Base-by-base conservation (phyloP, 2,888 invertebrate species). In the Yponomeuta malinellus region DNA sequence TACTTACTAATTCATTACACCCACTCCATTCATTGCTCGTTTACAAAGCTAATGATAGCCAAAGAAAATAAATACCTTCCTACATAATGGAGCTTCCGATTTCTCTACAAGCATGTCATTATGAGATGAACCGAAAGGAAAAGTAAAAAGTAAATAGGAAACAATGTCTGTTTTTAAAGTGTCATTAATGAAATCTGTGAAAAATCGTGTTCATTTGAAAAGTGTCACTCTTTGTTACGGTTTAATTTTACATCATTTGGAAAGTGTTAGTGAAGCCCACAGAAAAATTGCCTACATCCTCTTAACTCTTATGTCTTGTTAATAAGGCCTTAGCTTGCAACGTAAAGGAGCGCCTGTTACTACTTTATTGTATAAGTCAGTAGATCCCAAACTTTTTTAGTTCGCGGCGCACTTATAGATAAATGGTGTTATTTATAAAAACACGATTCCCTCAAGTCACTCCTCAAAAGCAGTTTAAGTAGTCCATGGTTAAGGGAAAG, bases 181-280 rank as follows among this genome's bases (percentile, higher is more conserved):
- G 67, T 37, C n/a, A 67, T n/a, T 31, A 67, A 67, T 12, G 68
- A 68, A 68, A 68, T 68, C 48, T 68, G 68, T 31, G 68, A 68
- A 48, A 65, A 33, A 29, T 65, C 12, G 15, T 59, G 48, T 12
- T 48, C 29, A 52, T 10, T 48, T 52, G 68, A 68, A 59, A 68
- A 68, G 68, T 68, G 68, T 68, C 68, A 31, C 15, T 37, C 6
- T 29, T 52, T 1, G 10, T 68, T 31, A 52, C 68, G 29, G 4
- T 31, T 43, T 43, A 43, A 8, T 6, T 43, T 43, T 43, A 43
- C 43, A 8, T 15, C 10, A 37, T 48, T 68, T 10, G 29, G 59
- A 68, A 68, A 68, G 48, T 68, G 52, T 68, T 52, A 68, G 10
- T 15, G 15, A 15, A 59, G 15, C 4, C 52, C 43, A 43, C 43